Conservation (phyloP, 2,113 vertebrate species). For the Verasper variegatus region DNA sequence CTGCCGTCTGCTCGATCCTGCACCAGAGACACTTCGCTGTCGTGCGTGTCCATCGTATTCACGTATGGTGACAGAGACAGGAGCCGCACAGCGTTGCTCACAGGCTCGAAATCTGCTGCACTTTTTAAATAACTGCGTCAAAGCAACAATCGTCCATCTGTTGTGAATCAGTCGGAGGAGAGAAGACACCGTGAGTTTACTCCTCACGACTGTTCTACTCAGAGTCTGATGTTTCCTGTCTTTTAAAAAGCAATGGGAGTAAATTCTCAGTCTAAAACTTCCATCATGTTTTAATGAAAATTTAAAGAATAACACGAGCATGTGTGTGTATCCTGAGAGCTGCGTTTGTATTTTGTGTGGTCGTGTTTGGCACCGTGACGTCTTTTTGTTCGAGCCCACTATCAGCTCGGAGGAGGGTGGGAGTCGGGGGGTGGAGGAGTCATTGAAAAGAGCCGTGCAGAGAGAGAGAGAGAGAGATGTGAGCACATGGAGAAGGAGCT, state of each 20-base stretch:
- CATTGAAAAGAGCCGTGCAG: slow-evolving; percentile 58
- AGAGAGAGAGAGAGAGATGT: slow-evolving; percentile 20
- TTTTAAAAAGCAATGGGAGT: slow-evolving; percentile 9
- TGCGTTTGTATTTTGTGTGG: slow-evolving; percentile 10
- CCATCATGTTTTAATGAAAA: slow-evolving; percentile 7
- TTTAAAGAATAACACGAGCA: background rate
- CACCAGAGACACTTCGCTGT: slow-evolving; percentile 34
- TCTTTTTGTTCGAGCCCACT: slow-evolving; percentile 68
- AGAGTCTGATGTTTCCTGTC: slow-evolving; percentile 8
- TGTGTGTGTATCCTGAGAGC: slow-evolving; percentile 5
- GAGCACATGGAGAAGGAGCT: slow-evolving; percentile 45
- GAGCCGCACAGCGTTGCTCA: slow-evolving; percentile 50
- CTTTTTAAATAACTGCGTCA: slow-evolving; percentile 53
- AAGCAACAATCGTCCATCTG: slow-evolving; percentile 59
- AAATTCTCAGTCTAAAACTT: background rate
- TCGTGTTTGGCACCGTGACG: slow-evolving; percentile 16
- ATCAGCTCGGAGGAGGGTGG: slow-evolving; percentile 53
- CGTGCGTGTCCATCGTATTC: slow-evolving; percentile 42
- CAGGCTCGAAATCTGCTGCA: slow-evolving; percentile 43
- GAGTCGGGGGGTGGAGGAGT: slow-evolving; percentile 40
- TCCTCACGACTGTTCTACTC: slow-evolving; percentile 1
- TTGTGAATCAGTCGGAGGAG: slow-evolving; percentile 47
- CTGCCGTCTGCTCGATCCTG: slow-evolving; percentile 19
- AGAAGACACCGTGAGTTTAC: slow-evolving; percentile 15
- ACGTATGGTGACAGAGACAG: slow-evolving; percentile 41